A percentile compares a stretch with the other conserved stretches of the same genome.
phyloP scores from a whole-genome alignment of 2,888 invertebrate species.

The Pammene aurita region DNA sequence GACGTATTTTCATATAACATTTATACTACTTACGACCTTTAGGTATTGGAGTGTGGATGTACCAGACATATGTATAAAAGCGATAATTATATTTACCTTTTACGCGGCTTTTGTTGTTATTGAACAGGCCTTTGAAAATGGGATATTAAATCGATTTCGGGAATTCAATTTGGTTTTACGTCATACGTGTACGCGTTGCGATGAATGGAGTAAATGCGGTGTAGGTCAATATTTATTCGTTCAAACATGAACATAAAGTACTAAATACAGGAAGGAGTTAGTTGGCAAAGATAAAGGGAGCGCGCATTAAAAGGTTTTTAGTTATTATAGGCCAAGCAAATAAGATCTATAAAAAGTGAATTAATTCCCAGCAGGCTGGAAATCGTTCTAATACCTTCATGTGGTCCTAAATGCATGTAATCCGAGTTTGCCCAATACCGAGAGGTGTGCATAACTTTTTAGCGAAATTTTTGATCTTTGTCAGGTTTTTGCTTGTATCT shows the following conservation, averaged over 20 bases:
- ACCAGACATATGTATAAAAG: constrained; percentile 14
- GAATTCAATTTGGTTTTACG: constrained; percentile 26
- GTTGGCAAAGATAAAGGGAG: too few species aligned
- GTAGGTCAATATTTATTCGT: neutral
- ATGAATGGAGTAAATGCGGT: neutral
- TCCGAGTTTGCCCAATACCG: too few species aligned
- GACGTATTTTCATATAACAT: neutral
- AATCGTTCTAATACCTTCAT: too few species aligned
- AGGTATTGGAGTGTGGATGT: constrained; percentile 1
- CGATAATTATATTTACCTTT: constrained; percentile 38
- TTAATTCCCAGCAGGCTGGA: too few species aligned
- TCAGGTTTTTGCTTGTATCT: too few species aligned
- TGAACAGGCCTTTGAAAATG: neutral
- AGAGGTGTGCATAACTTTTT: too few species aligned
- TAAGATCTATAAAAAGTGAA: too few species aligned
- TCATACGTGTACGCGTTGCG: neutral
- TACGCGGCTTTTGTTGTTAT: constrained; percentile 20
- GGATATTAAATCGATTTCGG: constrained; percentile 8
- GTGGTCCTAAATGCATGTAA: too few species aligned
- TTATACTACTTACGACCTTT: neutral
- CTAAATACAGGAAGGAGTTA: too few species aligned
- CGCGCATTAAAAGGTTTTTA: too few species aligned
- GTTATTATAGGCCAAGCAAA: too few species aligned
- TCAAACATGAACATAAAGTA: neutral
- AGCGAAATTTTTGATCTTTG: too few species aligned